Conservation (phyloP, 2,113 vertebrate genomes). For the Scolopax mira region DNA sequence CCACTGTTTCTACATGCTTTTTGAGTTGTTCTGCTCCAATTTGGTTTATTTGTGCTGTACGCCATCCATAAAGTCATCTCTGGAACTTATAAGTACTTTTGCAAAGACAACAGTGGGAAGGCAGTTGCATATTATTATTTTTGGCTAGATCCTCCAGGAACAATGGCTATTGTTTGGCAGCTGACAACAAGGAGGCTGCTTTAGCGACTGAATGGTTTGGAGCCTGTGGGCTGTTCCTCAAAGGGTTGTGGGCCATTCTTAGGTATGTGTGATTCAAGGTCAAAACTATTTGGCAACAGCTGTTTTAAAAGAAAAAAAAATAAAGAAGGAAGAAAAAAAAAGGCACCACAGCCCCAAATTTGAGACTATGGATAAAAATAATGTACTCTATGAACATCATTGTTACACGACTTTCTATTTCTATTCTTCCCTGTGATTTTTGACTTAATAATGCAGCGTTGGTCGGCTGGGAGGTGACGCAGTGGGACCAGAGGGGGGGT, state of each 20-base stretch:
- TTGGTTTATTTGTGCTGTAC: neutral
- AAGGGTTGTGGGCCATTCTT: neutral
- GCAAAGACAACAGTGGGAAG: slow-evolving; percentile 8
- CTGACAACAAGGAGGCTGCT: neutral
- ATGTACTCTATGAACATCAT: accelerated
- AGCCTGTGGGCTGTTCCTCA: neutral
- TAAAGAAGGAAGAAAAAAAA: too few species aligned
- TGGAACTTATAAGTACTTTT: slow-evolving; percentile 13
- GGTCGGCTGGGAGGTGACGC: accelerated
- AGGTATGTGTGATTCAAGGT: neutral
- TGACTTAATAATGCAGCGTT: accelerated
- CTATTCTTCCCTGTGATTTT: neutral
- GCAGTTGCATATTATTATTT: slow-evolving; percentile 3
- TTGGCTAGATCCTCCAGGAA: slow-evolving; percentile 27
- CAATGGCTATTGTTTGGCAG: slow-evolving; percentile 42
- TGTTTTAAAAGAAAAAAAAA: neutral
- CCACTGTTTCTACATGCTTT: neutral
- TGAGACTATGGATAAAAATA: neutral
- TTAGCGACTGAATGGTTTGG: neutral
- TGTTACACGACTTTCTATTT: neutral
- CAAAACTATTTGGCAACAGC: neutral
- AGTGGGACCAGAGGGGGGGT: accelerated
- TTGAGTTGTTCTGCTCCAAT: neutral
- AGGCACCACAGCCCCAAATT: neutral
- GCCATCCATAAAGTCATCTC: neutral